Percentiles rank a stretch among this genome's conserved stretches.
Evolutionary conservation across 2,113 vertebrate species (phyloP).

Genomic region (Hydrochoerus hydrochaeris): DNA sequence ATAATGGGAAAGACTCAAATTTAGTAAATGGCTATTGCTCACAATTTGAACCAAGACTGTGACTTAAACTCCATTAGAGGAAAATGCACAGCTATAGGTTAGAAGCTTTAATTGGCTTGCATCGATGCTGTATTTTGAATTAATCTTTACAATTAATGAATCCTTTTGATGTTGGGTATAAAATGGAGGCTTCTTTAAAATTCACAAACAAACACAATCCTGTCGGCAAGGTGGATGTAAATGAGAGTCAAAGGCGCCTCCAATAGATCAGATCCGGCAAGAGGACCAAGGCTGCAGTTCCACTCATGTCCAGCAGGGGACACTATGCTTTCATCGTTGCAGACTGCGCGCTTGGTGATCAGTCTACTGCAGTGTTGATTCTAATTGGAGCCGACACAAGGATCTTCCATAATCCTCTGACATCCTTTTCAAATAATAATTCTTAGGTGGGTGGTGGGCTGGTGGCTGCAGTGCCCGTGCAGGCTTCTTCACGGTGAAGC

Average conservation of each 20-base stretch:
- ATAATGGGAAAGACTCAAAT: not conserved
- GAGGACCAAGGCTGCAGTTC: slow-evolving; percentile 63
- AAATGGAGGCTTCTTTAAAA: not conserved
- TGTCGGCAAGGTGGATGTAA: too few species aligned
- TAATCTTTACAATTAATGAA: not conserved
- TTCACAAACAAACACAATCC: not conserved
- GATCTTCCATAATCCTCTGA: slow-evolving; percentile 87
- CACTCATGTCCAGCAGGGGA: slow-evolving; percentile 85
- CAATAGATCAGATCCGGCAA: not conserved
- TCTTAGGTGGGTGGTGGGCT: slow-evolving; percentile 87
- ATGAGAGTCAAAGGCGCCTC: not conserved
- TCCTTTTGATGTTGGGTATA: not conserved
- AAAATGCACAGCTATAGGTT: not conserved
- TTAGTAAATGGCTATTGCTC: not conserved
- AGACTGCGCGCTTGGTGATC: slow-evolving; percentile 59
- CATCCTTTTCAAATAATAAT: slow-evolving; percentile 88
- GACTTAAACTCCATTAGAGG: not conserved
- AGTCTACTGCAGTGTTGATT: slow-evolving; percentile 82
- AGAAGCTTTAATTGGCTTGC: not conserved
- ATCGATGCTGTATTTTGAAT: not conserved
- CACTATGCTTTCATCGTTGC: slow-evolving; percentile 85
- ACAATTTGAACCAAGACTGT: not conserved
- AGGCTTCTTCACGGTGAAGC: slow-evolving; percentile 82
- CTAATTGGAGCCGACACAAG: slow-evolving; percentile 89
- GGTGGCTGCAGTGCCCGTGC: slow-evolving; percentile 78